A percentile compares a stretch with the other conserved stretches of the same genome.
Evolutionary conservation across 2,888 invertebrate species (phyloP).

Genomic region (Elegia similella): DNA sequence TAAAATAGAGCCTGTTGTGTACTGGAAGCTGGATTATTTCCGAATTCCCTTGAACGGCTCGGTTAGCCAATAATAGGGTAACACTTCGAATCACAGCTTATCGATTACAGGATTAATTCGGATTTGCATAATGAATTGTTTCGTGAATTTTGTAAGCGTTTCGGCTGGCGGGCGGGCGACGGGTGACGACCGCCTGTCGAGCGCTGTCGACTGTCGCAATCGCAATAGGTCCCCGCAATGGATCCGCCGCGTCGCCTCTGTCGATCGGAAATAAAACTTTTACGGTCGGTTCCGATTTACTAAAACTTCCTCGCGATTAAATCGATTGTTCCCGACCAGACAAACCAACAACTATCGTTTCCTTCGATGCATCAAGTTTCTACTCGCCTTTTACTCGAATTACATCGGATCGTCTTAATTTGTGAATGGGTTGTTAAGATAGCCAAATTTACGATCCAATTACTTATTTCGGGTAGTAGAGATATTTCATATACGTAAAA

Average conservation of each 20-base stretch:
- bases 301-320: constrained; percentile 40
- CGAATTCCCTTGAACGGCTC: constrained; percentile 8
- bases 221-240: constrained; percentile 21
- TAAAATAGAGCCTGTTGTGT: no score
- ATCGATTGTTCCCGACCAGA: constrained; percentile 33
- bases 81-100: constrained; percentile 14
- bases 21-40: background rate
- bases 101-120: constrained; percentile 42
- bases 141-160: constrained; percentile 44
- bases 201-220: constrained; percentile 1
- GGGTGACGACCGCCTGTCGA: background rate
- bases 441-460: background rate
- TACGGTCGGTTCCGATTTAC: constrained; percentile 27
- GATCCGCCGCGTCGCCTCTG: constrained; percentile 24
- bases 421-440: background rate
- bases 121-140: constrained; percentile 54
- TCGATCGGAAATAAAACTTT: constrained; percentile 33
- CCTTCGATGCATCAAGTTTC: background rate
- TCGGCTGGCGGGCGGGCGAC: constrained; percentile 23
- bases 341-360: constrained; percentile 14
- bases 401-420: constrained; percentile 4
- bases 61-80: background rate
- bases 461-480: background rate
- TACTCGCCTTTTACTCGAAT: constrained; percentile 9
- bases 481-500: background rate